Evolutionary conservation across 2,888 invertebrate genomes (phyloP), one percentile per base, ranked within the genome.

Genomic region (Criorhina ranunculi): DNA sequence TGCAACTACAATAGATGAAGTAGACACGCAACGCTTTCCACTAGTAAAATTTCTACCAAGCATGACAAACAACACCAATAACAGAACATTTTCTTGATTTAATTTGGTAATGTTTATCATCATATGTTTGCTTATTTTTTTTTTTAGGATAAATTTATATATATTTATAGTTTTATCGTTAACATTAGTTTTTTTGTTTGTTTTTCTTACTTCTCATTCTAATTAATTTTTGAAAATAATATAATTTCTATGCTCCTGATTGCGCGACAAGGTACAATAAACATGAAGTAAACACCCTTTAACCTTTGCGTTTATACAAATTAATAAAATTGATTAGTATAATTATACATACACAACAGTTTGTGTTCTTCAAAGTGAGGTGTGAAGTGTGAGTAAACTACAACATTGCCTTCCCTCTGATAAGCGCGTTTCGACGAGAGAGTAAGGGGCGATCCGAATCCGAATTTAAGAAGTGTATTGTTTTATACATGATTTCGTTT

Each of bases 91-190:
- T 2, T 60, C 51, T 64, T 40, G 42, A 51, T 64, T 64, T 42
- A 76, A 76, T 82, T 82, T 70, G 51, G 70, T 70, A 82, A 51
- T 76, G 49, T 82, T 82, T 82, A 70, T 76, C 76, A 40, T 59
- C 64, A 70, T 62, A 40, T 62, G 53, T 64, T 17, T 51, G 59
- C 44, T 73, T 19, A 19, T 80, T 46, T 42, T 66, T 51, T 73
- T 19, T 31, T 80, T 46, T 35, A 49, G 59, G 69, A 59, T 76
- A 70, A 57, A 64, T 76, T 64, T 55, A 67, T 51, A 81, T 44
- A 76, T 64, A 35, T 51, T 42, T 57, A 53, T 69, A 80, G 73
- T 69, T 17, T 53, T 44, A 40, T 46, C 80, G 53, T 62, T 57
- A 62, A 64, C 62, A 75, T 75, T 69, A 33, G 40, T 73, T 57